These are phyloP conservation scores for Anoplolepis gracilipes DNA, from an alignment of 1,140 invertebrate genomes.

Conservation along the genomic window DNA sequence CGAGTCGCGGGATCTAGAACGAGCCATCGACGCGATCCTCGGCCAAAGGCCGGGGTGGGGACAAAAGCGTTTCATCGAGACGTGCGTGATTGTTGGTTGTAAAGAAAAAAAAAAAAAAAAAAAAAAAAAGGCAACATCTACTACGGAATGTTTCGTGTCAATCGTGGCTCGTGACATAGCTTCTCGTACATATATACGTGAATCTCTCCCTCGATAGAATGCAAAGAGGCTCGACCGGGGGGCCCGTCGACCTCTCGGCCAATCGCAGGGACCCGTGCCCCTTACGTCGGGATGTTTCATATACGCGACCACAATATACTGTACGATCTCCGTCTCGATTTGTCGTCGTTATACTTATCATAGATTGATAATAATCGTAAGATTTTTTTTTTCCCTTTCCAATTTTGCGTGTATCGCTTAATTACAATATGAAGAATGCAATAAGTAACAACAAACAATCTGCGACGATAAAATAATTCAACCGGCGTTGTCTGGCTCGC, in stretches of 20 bases:
- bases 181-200: slow-evolving; percentile 17
- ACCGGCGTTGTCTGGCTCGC: too few relatives aligned
- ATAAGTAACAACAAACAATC: too few relatives aligned
- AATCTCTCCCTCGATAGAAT: slow-evolving; percentile 42
- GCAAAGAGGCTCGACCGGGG: slow-evolving; percentile 64
- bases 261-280: slow-evolving; percentile 41
- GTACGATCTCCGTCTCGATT: background rate
- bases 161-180: too few relatives aligned
- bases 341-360: too few relatives aligned
- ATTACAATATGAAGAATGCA: too few relatives aligned
- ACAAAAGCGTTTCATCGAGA: background rate
- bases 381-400: background rate
- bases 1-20: background rate
- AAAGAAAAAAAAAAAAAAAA: too few relatives aligned
- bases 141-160: too few relatives aligned
- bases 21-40: background rate
- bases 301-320: slow-evolving; percentile 16
- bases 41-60: too few relatives aligned
- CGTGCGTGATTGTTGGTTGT: background rate
- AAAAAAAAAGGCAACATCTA: too few relatives aligned
- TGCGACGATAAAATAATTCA: too few relatives aligned
- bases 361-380: background rate
- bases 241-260: slow-evolving; percentile 65
- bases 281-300: slow-evolving; percentile 62
- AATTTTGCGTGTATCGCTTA: too few relatives aligned